Evolutionary conservation across 2,113 vertebrate genomes (phyloP).

Genomic region (Nestor notabilis): DNA sequence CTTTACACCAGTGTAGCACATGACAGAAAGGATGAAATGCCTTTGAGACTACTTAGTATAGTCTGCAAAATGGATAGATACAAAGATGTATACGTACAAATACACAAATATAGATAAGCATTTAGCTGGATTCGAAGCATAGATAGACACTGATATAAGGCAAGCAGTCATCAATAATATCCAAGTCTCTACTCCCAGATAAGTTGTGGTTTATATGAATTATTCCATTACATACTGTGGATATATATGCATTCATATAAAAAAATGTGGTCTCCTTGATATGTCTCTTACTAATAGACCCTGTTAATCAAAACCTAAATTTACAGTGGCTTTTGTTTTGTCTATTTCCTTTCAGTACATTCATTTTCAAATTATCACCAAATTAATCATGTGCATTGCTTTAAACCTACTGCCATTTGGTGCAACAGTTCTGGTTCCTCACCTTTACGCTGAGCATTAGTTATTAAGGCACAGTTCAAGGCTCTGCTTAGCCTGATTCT

Average conservation of each 20-base stretch:
- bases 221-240: neutral
- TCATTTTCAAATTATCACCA: conserved; percentile 42
- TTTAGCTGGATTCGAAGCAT: neutral
- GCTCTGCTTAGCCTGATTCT: conserved; percentile 40
- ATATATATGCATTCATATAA: neutral
- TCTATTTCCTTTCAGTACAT: conserved; percentile 44
- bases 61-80: neutral
- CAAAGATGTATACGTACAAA: neutral
- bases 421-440: conserved; percentile 28
- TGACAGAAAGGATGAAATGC: neutral
- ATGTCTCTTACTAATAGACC: neutral
- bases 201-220: neutral
- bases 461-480: conserved; percentile 29
- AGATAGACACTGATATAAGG: neutral
- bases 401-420: neutral
- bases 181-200: neutral
- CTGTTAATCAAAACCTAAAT: conserved; percentile 26
- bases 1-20: neutral
- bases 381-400: conserved; percentile 16
- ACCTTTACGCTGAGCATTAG: conserved; percentile 7
- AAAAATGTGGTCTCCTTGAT: neutral
- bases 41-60: neutral
- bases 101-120: neutral
- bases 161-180: neutral
- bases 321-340: conserved; percentile 34